phyloP scores from a whole-genome alignment of 1,140 invertebrate genomes.

The Monochamus saltuarius region DNA sequence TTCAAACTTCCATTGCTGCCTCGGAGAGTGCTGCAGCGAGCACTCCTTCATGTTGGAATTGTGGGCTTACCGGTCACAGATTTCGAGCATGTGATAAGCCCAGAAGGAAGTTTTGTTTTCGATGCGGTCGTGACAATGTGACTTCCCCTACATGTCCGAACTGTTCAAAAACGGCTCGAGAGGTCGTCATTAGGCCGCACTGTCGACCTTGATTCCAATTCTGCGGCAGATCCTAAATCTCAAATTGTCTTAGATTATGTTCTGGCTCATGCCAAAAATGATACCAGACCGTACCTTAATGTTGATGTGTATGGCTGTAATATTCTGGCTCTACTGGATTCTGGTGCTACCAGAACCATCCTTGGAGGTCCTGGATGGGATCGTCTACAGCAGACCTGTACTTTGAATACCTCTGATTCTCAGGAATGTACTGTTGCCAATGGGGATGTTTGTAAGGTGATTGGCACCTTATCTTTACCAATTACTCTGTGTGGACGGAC shows the following conservation, averaged over 20 bases:
- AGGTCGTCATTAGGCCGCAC: not conserved
- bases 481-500: slow-evolving; percentile 1
- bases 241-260: slow-evolving; percentile 18
- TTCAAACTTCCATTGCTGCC: too few relatives aligned
- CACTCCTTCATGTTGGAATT: slow-evolving; percentile 1
- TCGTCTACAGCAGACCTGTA: not conserved
- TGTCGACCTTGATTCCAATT: not conserved
- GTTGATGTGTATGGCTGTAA: slow-evolving; percentile 14
- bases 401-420: not conserved
- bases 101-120: not conserved
- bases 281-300: slow-evolving; percentile 17
- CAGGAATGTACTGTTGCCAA: slow-evolving; percentile 23
- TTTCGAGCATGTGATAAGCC: not conserved
- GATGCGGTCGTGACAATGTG: not conserved
- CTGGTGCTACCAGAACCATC: slow-evolving; percentile 1
- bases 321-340: slow-evolving; percentile 14
- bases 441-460: slow-evolving; percentile 12
- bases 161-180: slow-evolving; percentile 2
- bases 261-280: not conserved
- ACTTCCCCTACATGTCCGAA: not conserved
- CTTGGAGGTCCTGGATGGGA: slow-evolving; percentile 1
- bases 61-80: not conserved
- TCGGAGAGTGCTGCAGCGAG: too few relatives aligned
- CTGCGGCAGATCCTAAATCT: not conserved
- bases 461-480: slow-evolving; percentile 4